Evolutionary conservation across 2,797 vertebrate species (phyloP), one percentile per base, ranked within the genome.

Genomic region (Tenualosa thibaudeaui): DNA sequence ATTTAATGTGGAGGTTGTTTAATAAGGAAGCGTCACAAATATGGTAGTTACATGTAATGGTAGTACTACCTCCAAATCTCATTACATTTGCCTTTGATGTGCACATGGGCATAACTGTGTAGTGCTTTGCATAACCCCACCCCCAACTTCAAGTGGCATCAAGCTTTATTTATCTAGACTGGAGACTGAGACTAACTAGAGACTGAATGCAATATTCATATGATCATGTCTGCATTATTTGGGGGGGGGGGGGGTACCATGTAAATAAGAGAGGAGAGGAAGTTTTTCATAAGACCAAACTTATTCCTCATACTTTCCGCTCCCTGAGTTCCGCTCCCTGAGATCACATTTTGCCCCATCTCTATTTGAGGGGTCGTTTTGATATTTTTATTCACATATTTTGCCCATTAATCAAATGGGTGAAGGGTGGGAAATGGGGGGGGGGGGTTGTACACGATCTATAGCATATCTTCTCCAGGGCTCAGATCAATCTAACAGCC

Each of bases 301-400:
- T 90, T 85, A 89, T 93, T 91, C 92, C 89, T 92, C 87, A 88
- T 90, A 85, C 89, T 84, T 89, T 92, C 93, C 91, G 83, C 86
- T 93, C 90, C 91, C 89, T 89, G 89, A 93, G 91, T 91, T 88
- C n/a, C n/a, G n/a, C n/a, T n/a, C n/a, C n/a, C n/a, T n/a, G n/a
- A n/a, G 90, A 90, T 92, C 89, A 82, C 62, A 71, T 87, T 83
- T 83, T 84, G 88, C 24, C 49, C 89, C 89, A 90, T 88, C 88
- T 87, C 81, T 85, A 89, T 93, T 93, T 91, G 92, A 94, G 87
- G 89, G 94, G 91, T 92, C 91, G 92, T 93, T 94, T 93, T 92
- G 92, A 94, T 94, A 92, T 94, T 95, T 94, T 93, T 94, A 94
- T 94, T 94, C 93, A 92, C 93, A 92, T 93, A 94, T 94, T 94